Evolutionary conservation across 2,888 invertebrate genomes (phyloP).

Genomic region (Dione vanillae): DNA sequence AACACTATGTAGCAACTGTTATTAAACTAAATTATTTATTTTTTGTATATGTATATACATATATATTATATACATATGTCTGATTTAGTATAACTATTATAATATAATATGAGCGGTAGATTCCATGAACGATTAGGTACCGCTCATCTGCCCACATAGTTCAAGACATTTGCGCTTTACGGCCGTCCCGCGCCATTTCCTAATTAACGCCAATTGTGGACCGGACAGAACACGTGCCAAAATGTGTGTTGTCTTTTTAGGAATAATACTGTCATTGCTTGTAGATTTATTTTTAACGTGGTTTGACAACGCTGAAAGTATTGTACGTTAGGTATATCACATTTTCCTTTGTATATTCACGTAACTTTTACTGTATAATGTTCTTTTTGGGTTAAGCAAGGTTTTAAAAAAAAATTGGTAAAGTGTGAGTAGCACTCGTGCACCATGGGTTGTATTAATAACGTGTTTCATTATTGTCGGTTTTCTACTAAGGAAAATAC

Average conservation of each 20-base stretch:
- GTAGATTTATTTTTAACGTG: conserved; percentile 36
- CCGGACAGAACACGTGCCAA: conserved; percentile 83
- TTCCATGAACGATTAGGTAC: conserved; percentile 40
- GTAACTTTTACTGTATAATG: no score
- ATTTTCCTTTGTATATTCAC: no score
- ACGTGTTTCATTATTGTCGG: no score
- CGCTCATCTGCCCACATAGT: conserved; percentile 49
- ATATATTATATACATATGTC: no score
- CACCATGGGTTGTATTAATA: no score
- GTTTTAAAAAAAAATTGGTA: no score
- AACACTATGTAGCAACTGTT: not conserved
- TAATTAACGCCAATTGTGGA: conserved; percentile 82
- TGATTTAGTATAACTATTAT: not conserved
- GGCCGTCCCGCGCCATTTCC: conserved; percentile 76
- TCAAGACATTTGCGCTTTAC: conserved; percentile 55
- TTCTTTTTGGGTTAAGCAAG: no score
- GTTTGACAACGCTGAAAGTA: not conserved
- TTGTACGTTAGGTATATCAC: no score
- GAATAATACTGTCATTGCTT: conserved; percentile 43
- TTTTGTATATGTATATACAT: no score
- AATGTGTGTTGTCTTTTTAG: conserved; percentile 72
- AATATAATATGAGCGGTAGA: conserved; percentile 46
- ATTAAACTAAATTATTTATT: no score
- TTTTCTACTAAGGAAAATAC: no score
- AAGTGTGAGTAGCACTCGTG: no score